Percentiles rank a stretch among this genome's conserved stretches.
Evolutionary conservation across 2,113 vertebrate genomes (phyloP).

Genomic region (Sinocyclocheilus maitianheensis): DNA sequence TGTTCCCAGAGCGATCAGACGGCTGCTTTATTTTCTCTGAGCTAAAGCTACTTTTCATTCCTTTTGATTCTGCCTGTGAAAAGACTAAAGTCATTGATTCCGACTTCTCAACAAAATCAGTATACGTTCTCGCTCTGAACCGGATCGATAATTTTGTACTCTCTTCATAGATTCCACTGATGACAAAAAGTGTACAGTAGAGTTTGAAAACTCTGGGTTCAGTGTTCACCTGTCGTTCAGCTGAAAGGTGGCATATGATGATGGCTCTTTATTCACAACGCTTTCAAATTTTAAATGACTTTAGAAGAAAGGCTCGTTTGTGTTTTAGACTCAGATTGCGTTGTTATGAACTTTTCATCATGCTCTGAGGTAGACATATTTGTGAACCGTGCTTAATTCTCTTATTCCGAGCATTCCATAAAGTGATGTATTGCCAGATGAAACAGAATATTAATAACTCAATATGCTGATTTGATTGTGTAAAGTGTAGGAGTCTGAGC

Average conservation of each 20-base stretch:
- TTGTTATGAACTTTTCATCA: constrained; percentile 14
- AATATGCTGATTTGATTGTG: too few species aligned
- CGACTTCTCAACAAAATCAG: constrained; percentile 48
- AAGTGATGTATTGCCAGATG: background rate
- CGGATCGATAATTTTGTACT: constrained; percentile 54
- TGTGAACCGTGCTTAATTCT: background rate
- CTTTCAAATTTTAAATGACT: constrained; percentile 10
- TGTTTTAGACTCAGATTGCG: background rate
- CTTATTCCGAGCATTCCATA: background rate
- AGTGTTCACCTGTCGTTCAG: constrained; percentile 28
- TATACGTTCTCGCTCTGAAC: constrained; percentile 46
- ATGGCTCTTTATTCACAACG: background rate
- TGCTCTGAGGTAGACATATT: background rate
- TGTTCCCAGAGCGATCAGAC: constrained; percentile 48
- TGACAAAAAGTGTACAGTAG: constrained; percentile 11
- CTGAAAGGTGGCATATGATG: background rate
- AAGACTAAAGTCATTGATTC: constrained; percentile 57
- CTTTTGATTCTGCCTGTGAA: constrained; percentile 46
- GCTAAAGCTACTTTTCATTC: constrained; percentile 52
- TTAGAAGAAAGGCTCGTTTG: background rate
- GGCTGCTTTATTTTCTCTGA: constrained; percentile 51
- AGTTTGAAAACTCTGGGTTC: constrained; percentile 26
- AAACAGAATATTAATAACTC: background rate
- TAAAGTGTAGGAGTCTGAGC: too few species aligned
- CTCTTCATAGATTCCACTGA: constrained; percentile 49